A percentile compares a stretch with the other conserved stretches of the same genome.
phyloP scores from a whole-genome alignment of 2,113 vertebrate species.

The Pachyramphus minor region DNA sequence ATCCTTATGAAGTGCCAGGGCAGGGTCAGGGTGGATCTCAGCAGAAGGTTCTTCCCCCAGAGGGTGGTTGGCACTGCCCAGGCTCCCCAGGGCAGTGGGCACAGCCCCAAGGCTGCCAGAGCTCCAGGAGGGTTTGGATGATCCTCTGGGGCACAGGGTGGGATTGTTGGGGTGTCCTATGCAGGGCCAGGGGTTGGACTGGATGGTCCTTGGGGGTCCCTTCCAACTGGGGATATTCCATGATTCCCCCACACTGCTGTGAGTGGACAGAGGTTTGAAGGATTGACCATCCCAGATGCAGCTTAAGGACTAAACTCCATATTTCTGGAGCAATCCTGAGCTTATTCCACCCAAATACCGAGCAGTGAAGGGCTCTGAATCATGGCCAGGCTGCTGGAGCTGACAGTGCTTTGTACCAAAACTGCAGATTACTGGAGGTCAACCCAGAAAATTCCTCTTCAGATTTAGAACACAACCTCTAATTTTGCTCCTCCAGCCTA shows the following conservation, averaged over 20 bases:
- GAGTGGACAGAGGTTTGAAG: not conserved
- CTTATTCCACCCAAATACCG: not conserved
- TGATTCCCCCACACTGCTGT: rapidly evolving
- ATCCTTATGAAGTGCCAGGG: not conserved
- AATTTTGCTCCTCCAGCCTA: constrained; percentile 21
- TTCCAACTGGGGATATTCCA: not conserved
- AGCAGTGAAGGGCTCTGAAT: not conserved
- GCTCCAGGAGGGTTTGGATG: not conserved
- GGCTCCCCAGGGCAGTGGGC: not conserved
- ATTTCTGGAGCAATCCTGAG: not conserved
- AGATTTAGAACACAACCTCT: constrained; percentile 53
- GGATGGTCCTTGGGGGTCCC: not conserved
- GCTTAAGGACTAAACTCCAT: not conserved
- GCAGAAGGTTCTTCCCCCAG: not conserved
- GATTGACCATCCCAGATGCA: not conserved
- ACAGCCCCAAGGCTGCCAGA: rapidly evolving
- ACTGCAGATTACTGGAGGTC: not conserved
- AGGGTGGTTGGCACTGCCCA: not conserved
- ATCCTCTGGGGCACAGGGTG: not conserved
- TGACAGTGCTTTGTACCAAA: not conserved
- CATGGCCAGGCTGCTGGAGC: not conserved
- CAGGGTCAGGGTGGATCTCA: not conserved
- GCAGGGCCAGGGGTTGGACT: not conserved
- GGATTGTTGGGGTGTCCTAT: not conserved
- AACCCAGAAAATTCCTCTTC: constrained; percentile 14